phyloP scores from a whole-genome alignment of 2,888 invertebrate species.

The Stenchaetothrips biformis region DNA sequence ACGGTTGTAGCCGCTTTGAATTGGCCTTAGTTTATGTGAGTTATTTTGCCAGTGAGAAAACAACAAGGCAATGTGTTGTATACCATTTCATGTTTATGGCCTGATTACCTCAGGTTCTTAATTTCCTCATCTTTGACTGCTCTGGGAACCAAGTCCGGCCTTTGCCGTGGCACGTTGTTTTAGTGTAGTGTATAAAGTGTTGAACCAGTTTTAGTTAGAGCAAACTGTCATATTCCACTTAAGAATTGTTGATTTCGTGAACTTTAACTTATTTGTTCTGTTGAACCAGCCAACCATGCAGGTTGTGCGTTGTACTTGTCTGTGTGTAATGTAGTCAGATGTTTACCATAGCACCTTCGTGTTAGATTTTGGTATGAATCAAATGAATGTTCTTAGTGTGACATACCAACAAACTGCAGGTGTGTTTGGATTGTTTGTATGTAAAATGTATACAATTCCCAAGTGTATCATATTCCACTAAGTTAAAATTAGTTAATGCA shows the following conservation, averaged over 20 bases:
- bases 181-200: slow-evolving; percentile 1
- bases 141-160: slow-evolving; percentile 16
- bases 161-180: slow-evolving; percentile 11
- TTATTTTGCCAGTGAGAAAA: not conserved
- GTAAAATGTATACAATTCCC: slow-evolving; percentile 21
- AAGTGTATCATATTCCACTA: slow-evolving; percentile 14
- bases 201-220: slow-evolving; percentile 11
- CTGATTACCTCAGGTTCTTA: not conserved
- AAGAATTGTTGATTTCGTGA: slow-evolving; percentile 3
- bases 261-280: slow-evolving; percentile 25
- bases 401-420: not conserved
- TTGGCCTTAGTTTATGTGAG: not conserved
- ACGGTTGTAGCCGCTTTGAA: not conserved
- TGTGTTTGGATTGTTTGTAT: slow-evolving; percentile 19
- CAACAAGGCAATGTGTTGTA: not conserved
- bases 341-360: slow-evolving; percentile 12
- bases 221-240: slow-evolving; percentile 23
- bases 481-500: not conserved
- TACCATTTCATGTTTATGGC: not conserved
- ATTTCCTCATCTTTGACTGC: slow-evolving; percentile 5
- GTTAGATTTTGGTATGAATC: not conserved
- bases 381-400: not conserved
- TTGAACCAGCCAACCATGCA: not conserved
- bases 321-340: slow-evolving; percentile 23
- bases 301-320: slow-evolving; percentile 14